phyloP scores from a whole-genome alignment of 2,113 vertebrate species.

The Psilopogon haemacephalus region DNA sequence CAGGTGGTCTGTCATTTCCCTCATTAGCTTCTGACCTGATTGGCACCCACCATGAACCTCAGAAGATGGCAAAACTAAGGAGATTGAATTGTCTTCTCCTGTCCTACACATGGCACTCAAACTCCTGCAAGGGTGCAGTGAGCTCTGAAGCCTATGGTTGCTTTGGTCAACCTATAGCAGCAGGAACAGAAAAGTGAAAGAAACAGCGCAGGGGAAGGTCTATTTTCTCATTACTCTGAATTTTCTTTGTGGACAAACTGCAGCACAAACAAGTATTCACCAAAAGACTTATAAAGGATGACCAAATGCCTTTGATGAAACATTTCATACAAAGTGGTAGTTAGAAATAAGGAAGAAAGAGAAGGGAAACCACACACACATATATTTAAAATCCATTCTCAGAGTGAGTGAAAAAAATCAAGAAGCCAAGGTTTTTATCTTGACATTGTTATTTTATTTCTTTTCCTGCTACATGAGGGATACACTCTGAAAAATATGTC shows the following conservation, averaged over 20 bases:
- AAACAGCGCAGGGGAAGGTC: neutral
- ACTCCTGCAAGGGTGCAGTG: neutral
- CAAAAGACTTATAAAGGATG: neutral
- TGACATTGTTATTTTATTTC: neutral
- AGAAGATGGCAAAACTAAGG: neutral
- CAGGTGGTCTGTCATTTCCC: neutral
- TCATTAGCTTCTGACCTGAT: neutral
- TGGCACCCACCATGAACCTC: neutral
- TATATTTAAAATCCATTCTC: neutral
- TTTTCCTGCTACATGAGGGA: neutral
- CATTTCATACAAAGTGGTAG: neutral
- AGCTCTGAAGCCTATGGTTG: neutral
- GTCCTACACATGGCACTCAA: neutral
- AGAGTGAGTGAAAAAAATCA: neutral
- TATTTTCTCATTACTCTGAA: conserved; percentile 16
- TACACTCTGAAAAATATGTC: neutral
- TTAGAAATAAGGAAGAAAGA: conserved; percentile 12
- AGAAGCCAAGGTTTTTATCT: neutral
- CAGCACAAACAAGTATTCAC: conserved; percentile 16
- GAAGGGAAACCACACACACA: neutral
- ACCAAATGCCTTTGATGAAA: conserved; percentile 14
- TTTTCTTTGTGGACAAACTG: neutral
- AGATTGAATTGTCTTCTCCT: neutral
- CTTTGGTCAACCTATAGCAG: neutral
- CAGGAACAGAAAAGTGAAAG: neutral